Conservation (phyloP, 2,888 invertebrate species). For the Nomada flava region DNA sequence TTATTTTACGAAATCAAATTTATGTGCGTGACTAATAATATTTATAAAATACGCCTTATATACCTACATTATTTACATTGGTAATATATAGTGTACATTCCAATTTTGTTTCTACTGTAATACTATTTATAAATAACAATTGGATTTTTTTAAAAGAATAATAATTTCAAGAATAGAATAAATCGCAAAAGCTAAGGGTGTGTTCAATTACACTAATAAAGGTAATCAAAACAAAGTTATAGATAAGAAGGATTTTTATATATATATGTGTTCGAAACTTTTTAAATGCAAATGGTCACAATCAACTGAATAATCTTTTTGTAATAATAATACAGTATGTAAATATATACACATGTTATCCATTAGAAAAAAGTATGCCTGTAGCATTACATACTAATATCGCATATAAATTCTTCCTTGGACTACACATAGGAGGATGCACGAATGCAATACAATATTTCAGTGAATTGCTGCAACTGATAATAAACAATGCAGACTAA, state of each 20-base stretch:
- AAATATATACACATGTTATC: constrained; percentile 72
- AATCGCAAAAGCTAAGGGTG: constrained; percentile 49
- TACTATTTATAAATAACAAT: constrained; percentile 25
- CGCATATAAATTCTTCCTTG: constrained; percentile 63
- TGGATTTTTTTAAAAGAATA: constrained; percentile 10
- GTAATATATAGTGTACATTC: constrained; percentile 52
- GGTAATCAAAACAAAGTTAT: constrained; percentile 26
- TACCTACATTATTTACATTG: constrained; percentile 10
- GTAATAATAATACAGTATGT: constrained; percentile 67
- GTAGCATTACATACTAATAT: constrained; percentile 58
- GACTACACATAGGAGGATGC: constrained; percentile 47
- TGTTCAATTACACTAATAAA: constrained; percentile 57
- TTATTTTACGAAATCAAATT: constrained; percentile 19
- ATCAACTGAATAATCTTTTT: constrained; percentile 71
- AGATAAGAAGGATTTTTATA: constrained; percentile 35
- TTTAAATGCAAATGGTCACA: constrained; percentile 71
- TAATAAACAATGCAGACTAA: constrained; percentile 52
- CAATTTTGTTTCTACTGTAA: constrained; percentile 41
- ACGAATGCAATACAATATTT: constrained; percentile 43
- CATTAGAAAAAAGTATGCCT: constrained; percentile 56
- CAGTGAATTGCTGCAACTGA: constrained; percentile 55
- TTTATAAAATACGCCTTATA: constrained; percentile 16
- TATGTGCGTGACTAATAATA: constrained; percentile 12
- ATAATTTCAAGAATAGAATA: constrained; percentile 43
- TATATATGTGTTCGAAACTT: constrained; percentile 56